Evolutionary conservation across 1,140 invertebrate species (phyloP), one percentile per base, ranked within the genome.

Genomic region (Dendroctonus ponderosae): DNA sequence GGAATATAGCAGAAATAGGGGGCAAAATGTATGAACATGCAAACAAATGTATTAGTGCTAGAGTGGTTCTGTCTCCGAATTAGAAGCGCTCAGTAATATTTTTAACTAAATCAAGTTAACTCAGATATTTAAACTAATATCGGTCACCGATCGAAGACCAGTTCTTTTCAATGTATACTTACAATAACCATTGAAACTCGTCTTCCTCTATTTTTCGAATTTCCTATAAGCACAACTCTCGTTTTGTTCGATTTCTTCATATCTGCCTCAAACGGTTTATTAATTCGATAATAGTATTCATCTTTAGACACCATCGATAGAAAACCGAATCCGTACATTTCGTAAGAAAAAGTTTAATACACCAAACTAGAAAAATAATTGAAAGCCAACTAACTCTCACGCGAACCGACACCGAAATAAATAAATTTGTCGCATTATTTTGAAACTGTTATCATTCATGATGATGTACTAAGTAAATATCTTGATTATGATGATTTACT

Each of bases 121-220:
- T 2, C 12, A 11, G 1, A 46, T 46, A 11, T 46, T 12, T 46
- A 58, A 15, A 12, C 15, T n/a, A 52, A 52, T 52, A 52, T 3
- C 2, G 50, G 15, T n/a, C 8, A 46, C 1, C 1, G 1, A 26
- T 26, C 3, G 26, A 26, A 3, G 26, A 26, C 26, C 26, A 26
- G 26, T 26, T 26, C 26, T 26, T 26, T 26, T 26, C 3, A 26
- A 26, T 26, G 26, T 26, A 26, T 26, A 66, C 64, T 66, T 39
- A 66, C 64, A n/a, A 66, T 12, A 14, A 66, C 5, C 48, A 66
- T 66, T 12, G 64, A 66, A 0, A 66, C 64, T 40, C 64, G 59
- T 44, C 54, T 60, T 26, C 64, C 64, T 53, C 37, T 66, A 59
- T n/a, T 60, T 53, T 42, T 59, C 9, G 64, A 57, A n/a, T 51